Conservation (phyloP, 92 coral and sea anemone genomes). For the Porites divaricata region DNA sequence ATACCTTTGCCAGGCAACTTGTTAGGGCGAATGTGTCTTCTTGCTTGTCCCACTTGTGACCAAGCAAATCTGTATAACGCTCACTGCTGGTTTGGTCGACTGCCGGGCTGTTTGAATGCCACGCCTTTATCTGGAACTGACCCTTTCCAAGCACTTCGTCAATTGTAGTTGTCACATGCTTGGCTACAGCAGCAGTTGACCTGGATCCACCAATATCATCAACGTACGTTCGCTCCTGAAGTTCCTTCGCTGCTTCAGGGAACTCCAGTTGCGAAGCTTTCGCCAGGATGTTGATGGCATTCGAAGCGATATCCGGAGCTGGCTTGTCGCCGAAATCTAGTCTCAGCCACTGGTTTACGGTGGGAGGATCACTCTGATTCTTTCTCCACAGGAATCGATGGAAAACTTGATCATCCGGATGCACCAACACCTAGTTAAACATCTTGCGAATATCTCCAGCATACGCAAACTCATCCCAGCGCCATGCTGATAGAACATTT, state of each 20-base stretch:
- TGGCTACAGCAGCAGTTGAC: conserved; percentile 22
- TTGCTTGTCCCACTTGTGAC: conserved; percentile 65
- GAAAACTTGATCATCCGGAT: too few species aligned
- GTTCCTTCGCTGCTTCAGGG: too few species aligned
- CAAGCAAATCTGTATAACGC: conserved; percentile 46
- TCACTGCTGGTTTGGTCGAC: conserved; percentile 39
- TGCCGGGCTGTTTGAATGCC: conserved; percentile 57
- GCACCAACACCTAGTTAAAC: too few species aligned
- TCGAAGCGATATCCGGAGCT: conserved; percentile 64
- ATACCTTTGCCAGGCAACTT: too few species aligned
- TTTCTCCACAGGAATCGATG: conserved; percentile 66
- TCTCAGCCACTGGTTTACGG: not conserved
- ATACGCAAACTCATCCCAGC: conserved; percentile 63
- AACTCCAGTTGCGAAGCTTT: conserved; percentile 43
- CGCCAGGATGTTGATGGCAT: conserved; percentile 51
- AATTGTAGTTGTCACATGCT: conserved; percentile 34
- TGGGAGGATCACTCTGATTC: conserved; percentile 41
- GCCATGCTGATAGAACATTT: conserved; percentile 49
- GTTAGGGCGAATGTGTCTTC: conserved; percentile 27
- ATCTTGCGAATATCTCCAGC: conserved; percentile 29
- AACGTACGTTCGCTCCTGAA: too few species aligned
- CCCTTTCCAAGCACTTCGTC: not conserved
- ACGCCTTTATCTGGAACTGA: conserved; percentile 9
- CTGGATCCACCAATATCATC: conserved; percentile 50
- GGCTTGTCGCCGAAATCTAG: conserved; percentile 72